These are phyloP conservation scores for Unio pictorum DNA, from an alignment of 2,888 invertebrate species.

Conservation along the genomic window DNA sequence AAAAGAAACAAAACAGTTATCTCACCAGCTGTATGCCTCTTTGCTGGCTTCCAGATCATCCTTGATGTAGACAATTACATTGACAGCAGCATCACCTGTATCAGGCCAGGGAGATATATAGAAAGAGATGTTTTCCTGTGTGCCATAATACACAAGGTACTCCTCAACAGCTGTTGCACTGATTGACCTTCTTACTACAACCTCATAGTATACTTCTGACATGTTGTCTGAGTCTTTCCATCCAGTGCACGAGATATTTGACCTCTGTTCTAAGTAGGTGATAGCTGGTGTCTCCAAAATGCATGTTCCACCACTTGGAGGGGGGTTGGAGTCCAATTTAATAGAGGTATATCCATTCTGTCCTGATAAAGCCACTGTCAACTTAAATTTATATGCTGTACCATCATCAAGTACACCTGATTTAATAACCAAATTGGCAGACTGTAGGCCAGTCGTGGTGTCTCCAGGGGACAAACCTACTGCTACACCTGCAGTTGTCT, in stretches of 20 bases:
- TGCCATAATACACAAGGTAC: conserved; percentile 44
- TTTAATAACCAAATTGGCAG: conserved; percentile 36
- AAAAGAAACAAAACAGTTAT: background rate
- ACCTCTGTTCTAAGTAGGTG: conserved; percentile 22
- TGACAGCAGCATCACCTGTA: conserved; percentile 18
- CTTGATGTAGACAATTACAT: conserved; percentile 38
- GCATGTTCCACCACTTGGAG: conserved; percentile 39
- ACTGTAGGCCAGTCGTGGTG: background rate
- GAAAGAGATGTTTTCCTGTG: conserved; percentile 24
- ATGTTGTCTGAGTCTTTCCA: conserved; percentile 39
- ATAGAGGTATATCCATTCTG: conserved; percentile 26
- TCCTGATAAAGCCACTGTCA: conserved; percentile 15
- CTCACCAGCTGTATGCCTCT: conserved; percentile 22
- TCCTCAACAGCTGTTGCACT: conserved; percentile 11
- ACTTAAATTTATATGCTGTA: conserved; percentile 38
- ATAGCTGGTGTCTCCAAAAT: conserved; percentile 13
- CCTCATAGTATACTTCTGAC: conserved; percentile 32
- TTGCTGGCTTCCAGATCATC: conserved; percentile 43
- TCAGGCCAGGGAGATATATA: conserved; percentile 45
- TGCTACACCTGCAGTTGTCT: background rate
- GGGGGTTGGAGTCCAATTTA: conserved; percentile 25
- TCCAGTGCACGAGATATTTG: conserved; percentile 37
- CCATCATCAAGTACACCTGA: conserved; percentile 24
- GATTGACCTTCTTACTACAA: conserved; percentile 22
- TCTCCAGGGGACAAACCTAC: conserved; percentile 2